Percentiles rank a stretch among this genome's conserved stretches.
phyloP scores from a whole-genome alignment of 1,140 invertebrate species.

The Calliphora vicina region DNA sequence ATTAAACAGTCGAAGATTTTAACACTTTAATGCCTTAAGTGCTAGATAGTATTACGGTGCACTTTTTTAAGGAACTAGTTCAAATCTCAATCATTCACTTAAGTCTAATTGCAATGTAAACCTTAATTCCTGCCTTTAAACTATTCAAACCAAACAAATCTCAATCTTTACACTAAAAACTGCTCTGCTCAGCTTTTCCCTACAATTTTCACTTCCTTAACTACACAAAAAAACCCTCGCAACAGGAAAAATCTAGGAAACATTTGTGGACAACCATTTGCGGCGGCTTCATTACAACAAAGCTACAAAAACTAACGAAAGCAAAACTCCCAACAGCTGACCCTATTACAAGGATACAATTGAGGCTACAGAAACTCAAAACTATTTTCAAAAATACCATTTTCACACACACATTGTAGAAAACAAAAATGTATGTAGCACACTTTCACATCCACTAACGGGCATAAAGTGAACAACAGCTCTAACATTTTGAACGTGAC shows the following conservation, averaged over 20 bases:
- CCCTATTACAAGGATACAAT: neutral
- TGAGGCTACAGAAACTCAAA: neutral
- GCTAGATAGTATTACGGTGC: no score
- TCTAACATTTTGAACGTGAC: neutral
- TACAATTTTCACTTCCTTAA: no score
- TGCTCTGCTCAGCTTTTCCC: no score
- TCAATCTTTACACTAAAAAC: no score
- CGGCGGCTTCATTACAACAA: neutral
- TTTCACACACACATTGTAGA: neutral
- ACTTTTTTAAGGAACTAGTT: no score
- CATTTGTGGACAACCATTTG: neutral
- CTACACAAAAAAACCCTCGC: neutral
- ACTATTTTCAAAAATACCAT: neutral
- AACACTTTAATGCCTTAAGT: no score
- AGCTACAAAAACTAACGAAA: neutral
- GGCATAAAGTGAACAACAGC: neutral
- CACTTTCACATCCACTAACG: neutral
- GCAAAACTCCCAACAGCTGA: neutral
- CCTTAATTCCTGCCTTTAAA: no score
- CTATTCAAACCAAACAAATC: no score
- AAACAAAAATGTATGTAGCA: neutral
- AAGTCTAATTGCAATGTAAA: no score
- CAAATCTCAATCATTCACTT: no score
- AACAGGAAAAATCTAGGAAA: neutral
- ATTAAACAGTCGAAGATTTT: no score